Evolutionary conservation across 1,140 invertebrate genomes (phyloP), one percentile per base, ranked within the genome.

Genomic region (Galleria mellonella): DNA sequence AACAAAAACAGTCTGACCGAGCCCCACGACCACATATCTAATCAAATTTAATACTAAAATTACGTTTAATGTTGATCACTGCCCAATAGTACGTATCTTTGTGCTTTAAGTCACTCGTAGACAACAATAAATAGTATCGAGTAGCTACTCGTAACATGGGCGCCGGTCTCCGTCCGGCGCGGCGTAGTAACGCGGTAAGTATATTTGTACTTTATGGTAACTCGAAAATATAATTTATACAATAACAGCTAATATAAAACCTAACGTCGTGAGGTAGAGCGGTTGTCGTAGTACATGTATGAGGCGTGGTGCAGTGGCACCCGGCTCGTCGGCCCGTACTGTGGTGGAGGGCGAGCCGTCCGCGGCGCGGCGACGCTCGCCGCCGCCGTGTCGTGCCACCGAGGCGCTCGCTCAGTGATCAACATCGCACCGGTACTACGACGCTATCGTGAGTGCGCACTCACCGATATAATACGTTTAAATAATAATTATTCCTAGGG

Each of bases 21-120:
- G 67, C 76, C 62, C 71, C 52, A 37, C 67, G 51, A 66, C 58
- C 70, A 74, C 72, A 51, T 65, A 72, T 62, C 75, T 82, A 78
- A 75, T 73, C 71, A 71, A 72, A 79, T 72, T 74, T 83, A 76
- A 71, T 70, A 67, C 77, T 83, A 77, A 71, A 73, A 69, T 81
- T 85, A 79, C 72, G 64, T 76, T 82, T 73, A 83, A 85, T 85
- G 82, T 85, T 85, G 82, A 85, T 85, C 82, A 85, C 82, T 83
- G 82, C 78, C 82, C 82, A 79, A 74, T 81, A 77, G 78, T 84
- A 84, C 81, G 81, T 84, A 84, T 84, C 62, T 84, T 83, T 83
- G 81, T 84, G 81, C 81, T 78, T 75, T 55, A 69, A 66, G 68
- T 83, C 76, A 67, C 70, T 71, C 67, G 75, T 73, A 79, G 65